Conservation (phyloP, 2,797 vertebrate species). For the Lateolabrax maculatus region DNA sequence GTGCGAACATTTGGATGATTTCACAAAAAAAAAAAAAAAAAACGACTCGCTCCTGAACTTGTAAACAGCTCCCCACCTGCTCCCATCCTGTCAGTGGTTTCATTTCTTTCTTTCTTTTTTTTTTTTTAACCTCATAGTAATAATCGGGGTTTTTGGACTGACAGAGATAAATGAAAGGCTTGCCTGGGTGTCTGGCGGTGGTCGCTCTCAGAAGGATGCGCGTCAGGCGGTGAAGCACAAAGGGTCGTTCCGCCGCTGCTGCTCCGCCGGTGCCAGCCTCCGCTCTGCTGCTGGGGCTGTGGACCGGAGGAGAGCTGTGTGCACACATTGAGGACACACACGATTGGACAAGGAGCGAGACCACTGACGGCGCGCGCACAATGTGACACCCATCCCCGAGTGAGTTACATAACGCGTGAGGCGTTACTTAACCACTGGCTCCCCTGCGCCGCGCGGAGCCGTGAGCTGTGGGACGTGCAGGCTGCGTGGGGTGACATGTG, state of each 20-base stretch:
- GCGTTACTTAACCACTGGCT: conserved; percentile 68
- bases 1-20: background rate
- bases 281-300: conserved; percentile 43
- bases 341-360: conserved; percentile 58
- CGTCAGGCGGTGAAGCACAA: conserved; percentile 67
- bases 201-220: conserved; percentile 48
- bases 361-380: conserved; percentile 58
- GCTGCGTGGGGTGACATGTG: no score
- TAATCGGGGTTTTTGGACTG: no score
- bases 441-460: background rate
- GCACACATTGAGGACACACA: conserved; percentile 60
- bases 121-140: no score
- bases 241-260: conserved; percentile 57
- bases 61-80: conserved; percentile 56
- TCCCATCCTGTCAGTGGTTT: background rate
- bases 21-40: no score
- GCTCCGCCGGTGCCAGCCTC: conserved; percentile 59
- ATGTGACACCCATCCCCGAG: conserved; percentile 63
- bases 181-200: conserved; percentile 63
- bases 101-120: background rate
- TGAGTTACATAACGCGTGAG: conserved; percentile 80
- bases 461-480: background rate
- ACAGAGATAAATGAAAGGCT: conserved; percentile 24
- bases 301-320: conserved; percentile 47
- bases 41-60: conserved; percentile 47